Base-by-base conservation (phyloP, 2,888 invertebrate species). In the Ariolimax columbianus region DNA sequence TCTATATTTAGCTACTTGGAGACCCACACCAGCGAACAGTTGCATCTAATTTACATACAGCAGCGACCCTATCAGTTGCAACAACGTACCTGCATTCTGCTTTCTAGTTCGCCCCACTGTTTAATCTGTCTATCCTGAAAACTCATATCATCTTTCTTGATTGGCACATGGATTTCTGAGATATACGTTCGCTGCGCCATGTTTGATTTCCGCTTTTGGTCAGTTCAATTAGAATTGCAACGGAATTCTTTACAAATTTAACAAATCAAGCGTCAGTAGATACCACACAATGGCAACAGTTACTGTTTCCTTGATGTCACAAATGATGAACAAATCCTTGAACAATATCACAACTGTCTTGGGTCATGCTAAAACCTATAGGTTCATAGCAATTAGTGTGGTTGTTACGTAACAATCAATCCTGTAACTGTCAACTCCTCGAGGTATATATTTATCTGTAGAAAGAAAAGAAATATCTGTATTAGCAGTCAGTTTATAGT, bases 61-160 rank as follows among this genome's bases (percentile, higher is more conserved):
- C 6, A 47, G 9, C 47, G 14, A 47, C n/a, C 1, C 2, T 3
- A 63, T n/a, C 1, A 26, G n/a, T n/a, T 40, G 40, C n/a, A 23
- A 43, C 23, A 43, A 40, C 82, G 59, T 47, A 85, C 85, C 85
- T 91, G 91, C 91, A 93, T 90, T 72, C 91, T 90, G n/a, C 86
- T 86, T 82, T 93, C 92, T 91, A 92, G 90, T 81, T 91, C 91
- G 59, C 89, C 89, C 92, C 93, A 94, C 80, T 92, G 91, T 85
- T 91, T 91, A 78, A 92, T 91, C 89, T 94, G 93, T 43, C 93
- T 88, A 81, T 94, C 93, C 87, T 93, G 92, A 88, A 93, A 94
- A 83, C 89, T 91, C 89, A 93, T 89, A 40, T 90, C 90, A 88
- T 94, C 94, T 86, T 91, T 90, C 83, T 92, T 91, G 72, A 94